Conservation (phyloP, 1,140 invertebrate species). For the Episyrphus balteatus region DNA sequence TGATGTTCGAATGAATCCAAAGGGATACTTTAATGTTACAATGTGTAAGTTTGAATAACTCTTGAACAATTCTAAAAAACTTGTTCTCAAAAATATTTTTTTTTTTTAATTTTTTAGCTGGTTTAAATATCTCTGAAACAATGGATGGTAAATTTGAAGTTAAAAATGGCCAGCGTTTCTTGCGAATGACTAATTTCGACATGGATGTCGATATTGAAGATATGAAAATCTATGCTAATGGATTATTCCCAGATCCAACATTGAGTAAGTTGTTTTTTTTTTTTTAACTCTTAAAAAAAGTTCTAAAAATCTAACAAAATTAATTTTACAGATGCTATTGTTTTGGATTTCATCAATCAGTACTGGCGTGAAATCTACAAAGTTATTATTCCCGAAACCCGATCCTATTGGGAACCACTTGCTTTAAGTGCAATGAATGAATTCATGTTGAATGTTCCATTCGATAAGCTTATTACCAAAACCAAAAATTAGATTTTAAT, state of each 20-base stretch:
- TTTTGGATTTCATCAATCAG: conserved; percentile 33
- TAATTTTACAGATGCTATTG: conserved; percentile 18
- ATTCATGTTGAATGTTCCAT: conserved; percentile 26
- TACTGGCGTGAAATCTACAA: conserved; percentile 29
- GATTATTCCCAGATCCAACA: conserved; percentile 28
- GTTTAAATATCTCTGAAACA: conserved; percentile 19
- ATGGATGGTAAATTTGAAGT: conserved; percentile 25
- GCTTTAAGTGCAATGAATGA: conserved; percentile 22
- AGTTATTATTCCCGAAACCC: conserved; percentile 24
- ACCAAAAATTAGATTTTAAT: background rate
- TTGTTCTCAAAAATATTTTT: background rate
- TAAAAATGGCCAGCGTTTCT: conserved; percentile 26
- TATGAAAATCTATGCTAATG: conserved; percentile 27
- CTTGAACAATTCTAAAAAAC: background rate
- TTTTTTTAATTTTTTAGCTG: conserved; percentile 13
- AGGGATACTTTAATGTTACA: conserved; percentile 31
- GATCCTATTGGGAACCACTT: conserved; percentile 24
- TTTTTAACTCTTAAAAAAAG: background rate
- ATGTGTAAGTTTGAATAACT: conserved; percentile 16
- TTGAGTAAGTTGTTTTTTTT: conserved; percentile 19
- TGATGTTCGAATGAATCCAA: conserved; percentile 31
- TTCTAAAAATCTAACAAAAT: background rate
- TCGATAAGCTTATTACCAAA: conserved; percentile 10
- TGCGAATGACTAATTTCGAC: conserved; percentile 25
- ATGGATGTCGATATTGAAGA: conserved; percentile 26